Conservation (phyloP, 2,113 vertebrate species). For the Crotalus viridis region DNA sequence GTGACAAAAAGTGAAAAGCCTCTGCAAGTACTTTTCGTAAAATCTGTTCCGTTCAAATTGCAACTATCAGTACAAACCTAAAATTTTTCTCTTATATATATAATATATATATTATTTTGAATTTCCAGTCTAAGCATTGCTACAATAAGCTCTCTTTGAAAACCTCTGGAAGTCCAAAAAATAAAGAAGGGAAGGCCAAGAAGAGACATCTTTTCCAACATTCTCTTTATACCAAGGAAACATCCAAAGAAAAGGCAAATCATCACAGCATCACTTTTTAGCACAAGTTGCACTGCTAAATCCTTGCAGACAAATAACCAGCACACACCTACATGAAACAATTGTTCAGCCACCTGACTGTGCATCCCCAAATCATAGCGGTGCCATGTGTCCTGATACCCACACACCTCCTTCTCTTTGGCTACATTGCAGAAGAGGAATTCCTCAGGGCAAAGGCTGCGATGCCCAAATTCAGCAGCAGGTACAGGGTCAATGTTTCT, state of each 20-base stretch:
- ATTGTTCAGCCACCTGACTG: slow-evolving; percentile 76
- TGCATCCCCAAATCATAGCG: slow-evolving; percentile 79
- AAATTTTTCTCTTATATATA: slow-evolving; percentile 30
- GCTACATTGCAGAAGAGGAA: slow-evolving; percentile 51
- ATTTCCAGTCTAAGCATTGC: slow-evolving; percentile 41
- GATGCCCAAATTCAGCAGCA: slow-evolving; percentile 38
- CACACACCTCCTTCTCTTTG: slow-evolving; percentile 33
- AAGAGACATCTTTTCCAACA: slow-evolving; percentile 17
- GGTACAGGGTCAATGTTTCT: slow-evolving; percentile 5
- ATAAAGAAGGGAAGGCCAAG: neutral
- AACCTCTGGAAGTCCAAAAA: slow-evolving; percentile 26
- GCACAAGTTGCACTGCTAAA: neutral
- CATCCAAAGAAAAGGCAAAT: neutral
- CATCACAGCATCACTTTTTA: neutral
- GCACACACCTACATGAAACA: slow-evolving; percentile 84
- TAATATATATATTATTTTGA: neutral
- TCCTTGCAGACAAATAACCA: slow-evolving; percentile 29
- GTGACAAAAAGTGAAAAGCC: slow-evolving; percentile 15
- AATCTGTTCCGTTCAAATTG: slow-evolving; percentile 43
- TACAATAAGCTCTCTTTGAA: slow-evolving; percentile 18
- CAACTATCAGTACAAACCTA: slow-evolving; percentile 32
- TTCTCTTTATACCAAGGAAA: neutral
- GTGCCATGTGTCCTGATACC: slow-evolving; percentile 55
- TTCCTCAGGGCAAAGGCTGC: slow-evolving; percentile 41
- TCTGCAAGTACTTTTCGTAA: neutral